Percentiles rank a stretch among this genome's conserved stretches.
Evolutionary conservation across 37 sponge, comb jelly and placozoan species (phyloP).

Genomic region (Diacarnus erythraeanus): DNA sequence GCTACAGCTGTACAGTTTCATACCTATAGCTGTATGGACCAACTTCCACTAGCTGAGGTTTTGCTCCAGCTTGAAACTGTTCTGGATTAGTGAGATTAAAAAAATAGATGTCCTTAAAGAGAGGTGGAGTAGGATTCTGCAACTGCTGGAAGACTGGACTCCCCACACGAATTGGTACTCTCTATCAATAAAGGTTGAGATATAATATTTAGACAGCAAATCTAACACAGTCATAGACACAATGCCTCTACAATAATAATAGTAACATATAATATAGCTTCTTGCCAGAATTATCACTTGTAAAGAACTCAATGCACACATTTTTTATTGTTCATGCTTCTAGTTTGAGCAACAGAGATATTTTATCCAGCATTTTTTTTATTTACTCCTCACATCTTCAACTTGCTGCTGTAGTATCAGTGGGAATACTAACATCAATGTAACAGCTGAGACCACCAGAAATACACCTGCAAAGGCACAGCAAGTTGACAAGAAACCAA

Average conservation of each 20-base stretch:
- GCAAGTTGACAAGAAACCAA: neutral
- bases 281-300: no score
- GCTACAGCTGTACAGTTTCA: no score
- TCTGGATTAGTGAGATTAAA: constrained; percentile 75
- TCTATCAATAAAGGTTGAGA: no score
- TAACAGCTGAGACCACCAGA: constrained; percentile 14
- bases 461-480: constrained; percentile 13
- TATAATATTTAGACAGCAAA: no score
- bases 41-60: constrained; percentile 24
- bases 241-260: no score
- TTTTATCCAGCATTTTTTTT: neutral
- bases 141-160: constrained; percentile 63
- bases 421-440: constrained; percentile 7
- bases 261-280: no score
- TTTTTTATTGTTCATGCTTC: no score
- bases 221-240: no score
- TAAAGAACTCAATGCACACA: no score
- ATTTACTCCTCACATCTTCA: constrained; percentile 1
- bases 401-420: constrained; percentile 4
- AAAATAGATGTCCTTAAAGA: constrained; percentile 83
- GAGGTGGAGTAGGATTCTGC: constrained; percentile 39
- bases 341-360: no score
- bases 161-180: constrained; percentile 32
- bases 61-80: constrained; percentile 47
- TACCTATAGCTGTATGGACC: constrained; percentile 79